Evolutionary conservation across 2,888 invertebrate species (phyloP).

Genomic region (Agonopterix arenella): DNA sequence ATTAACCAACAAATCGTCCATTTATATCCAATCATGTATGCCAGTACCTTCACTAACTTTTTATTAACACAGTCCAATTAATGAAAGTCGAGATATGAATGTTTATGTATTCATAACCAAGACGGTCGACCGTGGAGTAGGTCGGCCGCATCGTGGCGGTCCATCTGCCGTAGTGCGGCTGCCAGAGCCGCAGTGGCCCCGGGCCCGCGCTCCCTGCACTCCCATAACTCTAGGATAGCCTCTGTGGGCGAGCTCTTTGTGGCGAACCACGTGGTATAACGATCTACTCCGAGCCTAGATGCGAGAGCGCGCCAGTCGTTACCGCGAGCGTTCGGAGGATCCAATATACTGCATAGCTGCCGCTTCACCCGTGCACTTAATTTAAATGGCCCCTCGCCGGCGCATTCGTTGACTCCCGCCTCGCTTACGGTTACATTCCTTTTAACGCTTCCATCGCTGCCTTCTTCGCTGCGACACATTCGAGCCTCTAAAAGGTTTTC

Average conservation of each 20-base stretch:
- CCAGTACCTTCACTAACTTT: slow-evolving; percentile 21
- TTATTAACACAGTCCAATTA: slow-evolving; percentile 9
- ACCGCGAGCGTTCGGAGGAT: slow-evolving; percentile 93
- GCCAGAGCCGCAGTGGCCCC: slow-evolving; percentile 87
- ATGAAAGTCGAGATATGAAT: slow-evolving; percentile 20
- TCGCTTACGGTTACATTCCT: slow-evolving; percentile 78
- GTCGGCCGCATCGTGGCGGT: slow-evolving; percentile 65
- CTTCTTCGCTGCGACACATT: slow-evolving; percentile 67
- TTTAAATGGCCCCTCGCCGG: slow-evolving; percentile 78
- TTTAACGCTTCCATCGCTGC: slow-evolving; percentile 59
- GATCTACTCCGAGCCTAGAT: slow-evolving; percentile 93
- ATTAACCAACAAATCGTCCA: slow-evolving; percentile 44
- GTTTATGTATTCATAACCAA: slow-evolving; percentile 59
- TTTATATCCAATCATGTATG: slow-evolving; percentile 18
- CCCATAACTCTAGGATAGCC: slow-evolving; percentile 97
- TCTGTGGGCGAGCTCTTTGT: slow-evolving; percentile 98
- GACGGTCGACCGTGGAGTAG: slow-evolving; percentile 62
- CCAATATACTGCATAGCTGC: slow-evolving; percentile 81
- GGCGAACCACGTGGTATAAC: slow-evolving; percentile 98
- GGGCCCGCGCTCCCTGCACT: slow-evolving; percentile 90
- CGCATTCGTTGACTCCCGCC: slow-evolving; percentile 78
- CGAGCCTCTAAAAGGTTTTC: slow-evolving; percentile 66
- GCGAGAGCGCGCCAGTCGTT: slow-evolving; percentile 98
- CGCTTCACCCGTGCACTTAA: slow-evolving; percentile 75
- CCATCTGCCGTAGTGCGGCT: slow-evolving; percentile 60